phyloP scores from a whole-genome alignment of 2,888 invertebrate species.

The Tenthredo livida region DNA sequence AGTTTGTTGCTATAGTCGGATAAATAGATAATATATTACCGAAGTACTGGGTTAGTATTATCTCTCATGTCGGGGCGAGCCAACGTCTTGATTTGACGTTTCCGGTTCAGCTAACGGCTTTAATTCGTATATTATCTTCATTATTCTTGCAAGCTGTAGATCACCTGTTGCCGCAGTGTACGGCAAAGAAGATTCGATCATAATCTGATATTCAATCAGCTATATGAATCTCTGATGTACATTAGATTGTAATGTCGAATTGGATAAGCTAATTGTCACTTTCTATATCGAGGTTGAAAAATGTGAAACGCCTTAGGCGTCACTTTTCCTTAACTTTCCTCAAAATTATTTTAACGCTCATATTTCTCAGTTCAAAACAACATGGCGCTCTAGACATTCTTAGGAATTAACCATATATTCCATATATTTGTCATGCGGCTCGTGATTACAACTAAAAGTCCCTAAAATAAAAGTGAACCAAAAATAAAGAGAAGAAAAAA shows the following conservation, averaged over 20 bases:
- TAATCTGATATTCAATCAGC: background rate
- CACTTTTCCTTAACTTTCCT: conserved; percentile 47
- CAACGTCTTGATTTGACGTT: background rate
- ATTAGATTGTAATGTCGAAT: background rate
- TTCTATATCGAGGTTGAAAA: conserved; percentile 37
- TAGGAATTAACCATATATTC: background rate
- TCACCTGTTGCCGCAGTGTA: background rate
- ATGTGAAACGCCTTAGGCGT: conserved; percentile 12
- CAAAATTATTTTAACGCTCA: background rate
- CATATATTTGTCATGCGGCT: background rate
- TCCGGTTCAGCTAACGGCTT: background rate
- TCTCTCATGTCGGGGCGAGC: background rate
- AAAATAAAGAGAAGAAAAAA: background rate
- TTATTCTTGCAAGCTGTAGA: background rate
- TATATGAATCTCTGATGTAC: background rate
- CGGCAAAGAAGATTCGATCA: background rate
- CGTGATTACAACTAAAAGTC: background rate
- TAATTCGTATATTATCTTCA: background rate
- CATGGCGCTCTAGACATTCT: background rate
- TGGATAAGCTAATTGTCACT: background rate
- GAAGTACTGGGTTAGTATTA: background rate
- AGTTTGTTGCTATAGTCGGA: background rate
- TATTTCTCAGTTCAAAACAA: background rate
- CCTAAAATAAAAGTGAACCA: background rate
- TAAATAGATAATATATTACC: conserved; percentile 6